Conservation (phyloP, 2,888 invertebrate genomes). For the Ichneumoninae sp. region DNA sequence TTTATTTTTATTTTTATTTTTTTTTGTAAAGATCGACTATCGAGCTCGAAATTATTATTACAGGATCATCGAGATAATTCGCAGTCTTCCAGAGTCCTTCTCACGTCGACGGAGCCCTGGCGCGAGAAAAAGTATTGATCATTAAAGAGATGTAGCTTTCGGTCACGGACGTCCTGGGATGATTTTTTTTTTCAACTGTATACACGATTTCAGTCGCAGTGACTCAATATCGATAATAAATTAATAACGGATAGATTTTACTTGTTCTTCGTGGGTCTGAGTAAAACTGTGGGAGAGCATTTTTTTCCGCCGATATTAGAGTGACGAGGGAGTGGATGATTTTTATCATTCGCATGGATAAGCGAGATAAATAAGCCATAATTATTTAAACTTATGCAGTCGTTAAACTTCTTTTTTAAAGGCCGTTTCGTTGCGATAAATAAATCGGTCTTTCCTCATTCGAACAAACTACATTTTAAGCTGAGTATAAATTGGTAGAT, state of each 20-base stretch:
- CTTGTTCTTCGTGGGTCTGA: slow-evolving; percentile 31
- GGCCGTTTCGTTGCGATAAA: slow-evolving; percentile 5
- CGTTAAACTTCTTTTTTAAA: slow-evolving; percentile 23
- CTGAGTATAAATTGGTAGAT: slow-evolving; percentile 1
- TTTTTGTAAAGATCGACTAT: neutral
- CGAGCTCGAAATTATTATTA: slow-evolving; percentile 29
- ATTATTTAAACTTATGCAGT: slow-evolving; percentile 49
- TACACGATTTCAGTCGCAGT: slow-evolving; percentile 42
- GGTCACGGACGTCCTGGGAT: slow-evolving; percentile 8
- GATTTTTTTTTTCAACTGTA: slow-evolving; percentile 15
- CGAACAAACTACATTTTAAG: slow-evolving; percentile 55
- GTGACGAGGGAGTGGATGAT: slow-evolving; percentile 11
- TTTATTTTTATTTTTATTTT: too few relatives aligned
- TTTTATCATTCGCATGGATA: slow-evolving; percentile 4
- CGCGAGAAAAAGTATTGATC: slow-evolving; percentile 3
- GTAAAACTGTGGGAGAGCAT: slow-evolving; percentile 36
- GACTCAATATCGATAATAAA: slow-evolving; percentile 57
- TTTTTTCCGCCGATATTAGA: neutral
- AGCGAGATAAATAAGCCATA: slow-evolving; percentile 50
- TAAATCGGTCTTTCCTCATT: slow-evolving; percentile 28
- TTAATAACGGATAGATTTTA: slow-evolving; percentile 58
- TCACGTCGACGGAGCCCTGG: neutral
- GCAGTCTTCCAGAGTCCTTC: slow-evolving; percentile 50
- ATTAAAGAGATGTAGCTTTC: too few relatives aligned
- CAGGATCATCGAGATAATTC: slow-evolving; percentile 31